Evolutionary conservation across 2,888 invertebrate genomes (phyloP).

Genomic region (Itoplectis maculator): DNA sequence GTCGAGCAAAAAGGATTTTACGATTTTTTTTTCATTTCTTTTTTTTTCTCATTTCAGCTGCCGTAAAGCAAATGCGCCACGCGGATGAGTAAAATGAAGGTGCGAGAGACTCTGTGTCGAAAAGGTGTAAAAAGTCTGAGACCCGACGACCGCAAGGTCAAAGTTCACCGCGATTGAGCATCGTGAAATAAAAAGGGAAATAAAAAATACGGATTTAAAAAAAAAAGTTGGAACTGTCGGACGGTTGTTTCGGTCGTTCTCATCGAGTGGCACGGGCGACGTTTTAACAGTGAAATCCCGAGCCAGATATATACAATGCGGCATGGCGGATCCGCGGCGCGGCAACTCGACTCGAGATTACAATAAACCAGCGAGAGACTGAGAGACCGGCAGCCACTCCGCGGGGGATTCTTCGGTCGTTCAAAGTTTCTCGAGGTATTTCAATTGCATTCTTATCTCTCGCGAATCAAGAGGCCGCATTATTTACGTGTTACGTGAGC

Average conservation of each 20-base stretch:
- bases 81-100: conserved; percentile 62
- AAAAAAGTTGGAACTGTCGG: conserved; percentile 8
- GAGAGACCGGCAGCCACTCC: conserved; percentile 5
- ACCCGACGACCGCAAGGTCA: conserved; percentile 20
- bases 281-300: conserved; percentile 24
- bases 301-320: conserved; percentile 20
- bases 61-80: conserved; percentile 54
- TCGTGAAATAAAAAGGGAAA: conserved; percentile 2
- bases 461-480: not conserved
- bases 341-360: conserved; percentile 16
- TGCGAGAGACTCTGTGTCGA: conserved; percentile 62
- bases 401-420: conserved; percentile 23
- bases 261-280: conserved; percentile 27
- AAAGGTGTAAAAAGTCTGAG: conserved; percentile 44
- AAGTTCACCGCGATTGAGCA: conserved; percentile 46
- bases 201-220: not conserved
- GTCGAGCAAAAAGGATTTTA: conserved; percentile 8
- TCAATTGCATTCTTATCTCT: conserved; percentile 12
- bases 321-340: not conserved
- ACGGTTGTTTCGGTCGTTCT: conserved; percentile 2
- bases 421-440: conserved; percentile 48
- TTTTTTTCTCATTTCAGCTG: conserved; percentile 16
- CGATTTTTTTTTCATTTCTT: conserved; percentile 1
- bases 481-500: not conserved
- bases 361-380: conserved; percentile 23